These are phyloP conservation scores for Cephalopholis sonnerati DNA, from an alignment of 2,113 vertebrate species.

Conservation along the genomic window DNA sequence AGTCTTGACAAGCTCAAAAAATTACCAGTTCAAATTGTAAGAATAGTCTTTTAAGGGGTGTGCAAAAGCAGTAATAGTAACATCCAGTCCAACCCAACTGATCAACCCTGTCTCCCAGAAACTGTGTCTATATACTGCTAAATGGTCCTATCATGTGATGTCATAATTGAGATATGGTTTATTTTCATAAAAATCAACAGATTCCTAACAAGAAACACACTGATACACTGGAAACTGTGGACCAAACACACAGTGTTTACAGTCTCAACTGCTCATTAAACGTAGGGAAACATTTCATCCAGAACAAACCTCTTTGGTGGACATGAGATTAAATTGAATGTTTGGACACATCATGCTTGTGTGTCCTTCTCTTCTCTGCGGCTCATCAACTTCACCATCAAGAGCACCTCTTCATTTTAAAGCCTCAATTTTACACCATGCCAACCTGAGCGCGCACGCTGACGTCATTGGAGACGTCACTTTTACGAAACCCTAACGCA, in stretches of 20 bases:
- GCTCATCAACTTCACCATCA: constrained; percentile 25
- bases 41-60: background rate
- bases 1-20: no score
- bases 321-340: background rate
- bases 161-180: background rate
- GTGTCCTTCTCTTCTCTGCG: background rate
- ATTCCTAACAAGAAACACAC: background rate
- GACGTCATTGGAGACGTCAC: background rate
- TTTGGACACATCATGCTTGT: background rate
- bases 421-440: constrained; percentile 14
- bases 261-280: background rate
- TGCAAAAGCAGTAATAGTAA: background rate
- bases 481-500: background rate
- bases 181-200: no score
- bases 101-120: no score
- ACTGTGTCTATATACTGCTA: background rate
- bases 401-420: constrained; percentile 43
- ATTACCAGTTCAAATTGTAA: background rate
- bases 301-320: background rate
- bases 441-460: background rate
- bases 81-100: no score
- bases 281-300: background rate
- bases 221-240: background rate
- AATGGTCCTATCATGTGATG: background rate
- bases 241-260: background rate